phyloP scores from a whole-genome alignment of 2,113 vertebrate genomes.

The Urocitellus parryii region DNA sequence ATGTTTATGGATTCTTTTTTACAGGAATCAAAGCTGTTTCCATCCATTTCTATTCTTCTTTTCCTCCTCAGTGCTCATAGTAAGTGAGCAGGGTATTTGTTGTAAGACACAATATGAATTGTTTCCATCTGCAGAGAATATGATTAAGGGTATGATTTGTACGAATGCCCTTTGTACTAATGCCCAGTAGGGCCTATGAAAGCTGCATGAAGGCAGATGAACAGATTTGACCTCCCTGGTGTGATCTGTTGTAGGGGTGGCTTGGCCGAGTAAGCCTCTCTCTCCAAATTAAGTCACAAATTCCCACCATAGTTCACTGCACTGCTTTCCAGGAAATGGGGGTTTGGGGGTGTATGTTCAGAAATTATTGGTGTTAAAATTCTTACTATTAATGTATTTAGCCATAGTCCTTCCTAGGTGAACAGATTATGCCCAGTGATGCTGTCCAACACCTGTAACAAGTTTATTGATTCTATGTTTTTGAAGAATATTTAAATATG shows the following conservation, averaged over 20 bases:
- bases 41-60: neutral
- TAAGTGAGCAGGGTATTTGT: neutral
- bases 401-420: neutral
- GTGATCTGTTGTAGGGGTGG: neutral
- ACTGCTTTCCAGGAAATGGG: neutral
- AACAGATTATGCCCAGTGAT: neutral
- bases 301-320: neutral
- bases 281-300: neutral
- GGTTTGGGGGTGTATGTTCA: neutral
- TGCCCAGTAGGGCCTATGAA: neutral
- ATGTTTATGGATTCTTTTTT: conserved; percentile 30
- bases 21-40: neutral
- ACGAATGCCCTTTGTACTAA: neutral
- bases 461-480: neutral
- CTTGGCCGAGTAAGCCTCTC: neutral
- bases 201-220: neutral
- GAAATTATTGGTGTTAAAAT: neutral
- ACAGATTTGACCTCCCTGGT: neutral
- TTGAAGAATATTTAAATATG: neutral
- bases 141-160: conserved; percentile 15
- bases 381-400: conserved; percentile 19
- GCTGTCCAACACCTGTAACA: neutral
- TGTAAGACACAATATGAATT: neutral
- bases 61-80: neutral
- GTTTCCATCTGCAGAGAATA: neutral